phyloP scores from a whole-genome alignment of 2,797 vertebrate species.

The Apodemus agrarius region DNA sequence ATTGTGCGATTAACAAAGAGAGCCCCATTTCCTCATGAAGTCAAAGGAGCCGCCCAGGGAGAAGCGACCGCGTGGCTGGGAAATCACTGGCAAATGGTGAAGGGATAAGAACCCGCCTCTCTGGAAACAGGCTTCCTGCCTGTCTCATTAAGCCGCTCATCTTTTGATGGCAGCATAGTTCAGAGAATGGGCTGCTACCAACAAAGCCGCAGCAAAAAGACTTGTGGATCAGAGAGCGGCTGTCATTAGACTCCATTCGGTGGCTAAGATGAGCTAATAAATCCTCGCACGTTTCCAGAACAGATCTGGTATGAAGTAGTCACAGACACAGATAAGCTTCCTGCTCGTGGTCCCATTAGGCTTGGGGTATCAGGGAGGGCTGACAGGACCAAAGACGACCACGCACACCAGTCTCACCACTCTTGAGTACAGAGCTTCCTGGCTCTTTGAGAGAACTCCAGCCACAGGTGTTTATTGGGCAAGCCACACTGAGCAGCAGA shows the following conservation, averaged over 20 bases:
- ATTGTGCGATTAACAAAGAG: constrained; percentile 62
- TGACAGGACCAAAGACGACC: constrained; percentile 3
- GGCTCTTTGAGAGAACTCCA: neutral
- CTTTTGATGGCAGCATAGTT: constrained; percentile 35
- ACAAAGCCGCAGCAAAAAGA: constrained; percentile 46
- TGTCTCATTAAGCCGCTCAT: constrained; percentile 32
- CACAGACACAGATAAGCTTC: neutral
- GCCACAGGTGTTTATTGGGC: constrained; percentile 31
- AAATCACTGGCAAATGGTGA: constrained; percentile 44
- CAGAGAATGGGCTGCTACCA: constrained; percentile 35
- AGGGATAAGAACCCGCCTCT: constrained; percentile 44
- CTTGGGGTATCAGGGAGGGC: neutral
- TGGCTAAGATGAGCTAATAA: constrained; percentile 39
- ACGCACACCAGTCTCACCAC: neutral
- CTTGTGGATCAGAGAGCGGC: neutral
- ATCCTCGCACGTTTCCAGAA: constrained; percentile 26
- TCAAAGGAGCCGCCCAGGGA: constrained; percentile 33
- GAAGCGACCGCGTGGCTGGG: neutral
- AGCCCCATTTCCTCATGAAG: constrained; percentile 54
- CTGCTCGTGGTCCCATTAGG: neutral
- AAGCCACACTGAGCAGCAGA: neutral
- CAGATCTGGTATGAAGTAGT: neutral
- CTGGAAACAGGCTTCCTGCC: constrained; percentile 33
- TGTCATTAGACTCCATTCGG: constrained; percentile 40
- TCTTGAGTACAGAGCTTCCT: neutral